These are phyloP conservation scores for Macrosiphum euphorbiae DNA, from an alignment of 2,888 invertebrate genomes.

Conservation along the genomic window DNA sequence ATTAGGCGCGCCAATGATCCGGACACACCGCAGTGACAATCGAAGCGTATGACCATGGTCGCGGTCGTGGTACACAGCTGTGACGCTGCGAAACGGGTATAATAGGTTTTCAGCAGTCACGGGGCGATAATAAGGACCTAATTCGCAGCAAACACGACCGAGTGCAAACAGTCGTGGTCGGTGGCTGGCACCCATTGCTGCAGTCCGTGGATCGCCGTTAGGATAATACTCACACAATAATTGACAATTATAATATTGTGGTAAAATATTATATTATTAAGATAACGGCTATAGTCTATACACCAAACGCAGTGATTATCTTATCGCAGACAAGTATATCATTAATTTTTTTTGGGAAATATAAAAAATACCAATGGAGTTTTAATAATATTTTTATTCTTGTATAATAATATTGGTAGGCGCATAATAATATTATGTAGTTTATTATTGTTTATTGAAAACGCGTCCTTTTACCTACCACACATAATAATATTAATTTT, in stretches of 20 bases:
- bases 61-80: background rate
- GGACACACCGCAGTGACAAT: background rate
- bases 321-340: background rate
- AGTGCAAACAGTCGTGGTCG: background rate
- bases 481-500: too few relatives aligned
- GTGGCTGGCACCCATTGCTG: background rate
- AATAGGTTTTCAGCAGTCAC: background rate
- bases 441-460: too few relatives aligned
- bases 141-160: background rate
- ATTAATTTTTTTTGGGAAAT: background rate
- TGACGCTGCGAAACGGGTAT: background rate
- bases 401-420: too few relatives aligned
- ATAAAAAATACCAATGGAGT: too few relatives aligned
- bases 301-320: background rate
- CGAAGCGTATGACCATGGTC: background rate
- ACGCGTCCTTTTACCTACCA: too few relatives aligned
- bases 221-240: background rate
- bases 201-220: background rate
- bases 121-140: background rate
- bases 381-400: too few relatives aligned
- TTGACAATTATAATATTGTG: too few relatives aligned
- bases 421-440: too few relatives aligned
- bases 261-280: too few relatives aligned
- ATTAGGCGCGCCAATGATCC: constrained; percentile 1
- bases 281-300: background rate